Percentiles rank a stretch among this genome's conserved stretches.
Conservation (phyloP, 2,797 vertebrate species). For the Gymnoscopelus braueri region DNA sequence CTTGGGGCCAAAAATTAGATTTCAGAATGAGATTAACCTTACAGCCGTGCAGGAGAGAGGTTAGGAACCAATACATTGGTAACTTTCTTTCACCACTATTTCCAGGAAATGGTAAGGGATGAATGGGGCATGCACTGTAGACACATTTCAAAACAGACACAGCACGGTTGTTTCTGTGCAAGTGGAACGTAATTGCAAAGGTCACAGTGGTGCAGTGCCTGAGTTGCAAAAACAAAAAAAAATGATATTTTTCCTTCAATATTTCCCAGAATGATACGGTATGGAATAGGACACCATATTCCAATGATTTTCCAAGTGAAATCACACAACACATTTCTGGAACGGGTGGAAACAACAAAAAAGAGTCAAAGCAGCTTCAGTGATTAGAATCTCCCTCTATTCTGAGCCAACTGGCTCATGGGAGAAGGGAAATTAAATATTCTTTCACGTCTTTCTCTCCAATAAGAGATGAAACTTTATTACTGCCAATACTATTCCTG, state of each 20-base stretch:
- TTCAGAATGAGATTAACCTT: background rate
- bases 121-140: slow-evolving; percentile 10
- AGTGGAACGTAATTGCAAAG: slow-evolving; percentile 51
- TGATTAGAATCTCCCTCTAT: background rate
- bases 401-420: background rate
- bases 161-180: slow-evolving; percentile 25
- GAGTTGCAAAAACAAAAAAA: slow-evolving; percentile 26
- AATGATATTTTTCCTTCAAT: slow-evolving; percentile 17
- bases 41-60: slow-evolving; percentile 9
- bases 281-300: slow-evolving; percentile 7
- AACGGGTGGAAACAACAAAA: no score
- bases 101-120: slow-evolving; percentile 5
- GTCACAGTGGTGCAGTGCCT: slow-evolving; percentile 45
- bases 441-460: slow-evolving; percentile 15
- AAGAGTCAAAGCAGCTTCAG: background rate
- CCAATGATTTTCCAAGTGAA: background rate
- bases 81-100: slow-evolving; percentile 13
- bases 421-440: slow-evolving; percentile 14
- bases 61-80: slow-evolving; percentile 8
- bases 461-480: slow-evolving; percentile 12
- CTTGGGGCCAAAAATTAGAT: background rate
- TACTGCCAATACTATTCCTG: slow-evolving; percentile 10
- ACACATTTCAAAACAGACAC: slow-evolving; percentile 37
- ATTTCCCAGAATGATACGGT: slow-evolving; percentile 20
- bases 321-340: no score